Base-by-base conservation (phyloP, 1,140 invertebrate species). In the Ceratina japonica region DNA sequence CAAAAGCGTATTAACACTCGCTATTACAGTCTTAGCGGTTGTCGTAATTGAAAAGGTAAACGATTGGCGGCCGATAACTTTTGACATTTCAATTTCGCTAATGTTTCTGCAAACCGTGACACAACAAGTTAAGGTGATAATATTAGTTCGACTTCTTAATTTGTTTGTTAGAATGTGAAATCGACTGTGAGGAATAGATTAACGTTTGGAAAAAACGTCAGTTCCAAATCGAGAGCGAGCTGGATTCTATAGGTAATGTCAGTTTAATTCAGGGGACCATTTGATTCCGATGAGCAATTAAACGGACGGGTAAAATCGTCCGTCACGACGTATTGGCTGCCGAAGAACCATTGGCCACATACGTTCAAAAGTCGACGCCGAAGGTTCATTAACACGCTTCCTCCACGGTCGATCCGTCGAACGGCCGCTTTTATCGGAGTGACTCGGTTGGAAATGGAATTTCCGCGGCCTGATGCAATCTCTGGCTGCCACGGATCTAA, bases 331-430 rank as follows among this genome's bases (percentile, higher is more conserved):
- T 51, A 64, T 79, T 51, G 61, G 18, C 12, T 8, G 44, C 5
- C 5, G 37, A 44, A 44, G 37, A 44, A 44, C 37, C 5, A 44
- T 44, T 44, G 20, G 27, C 22, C n/a, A 20, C 56, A 31, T 18
- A n/a, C 22, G 69, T 62, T 44, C 58, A 64, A 64, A 72, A 72
- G 20, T 54, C 49, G 63, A 44, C 37, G 37, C 15, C 31, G 54
- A 80, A 31, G 49, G 65, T 69, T 69, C 79, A 70, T 80, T 80
- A 80, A 69, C 79, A 77, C 74, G 74, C 49, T 56, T 80, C 54
- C 72, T 69, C 18, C 27, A 8, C 49, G 31, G 24, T 24, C 7
- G n/a, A 66, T 20, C 37, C 58, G 27, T 20, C 44, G 71, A 18
- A 37, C 20, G 65, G 70, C 37, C 75, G 69, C 27, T 71, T 22